Conservation (phyloP, 2,797 vertebrate genomes). For the Pampus argenteus region DNA sequence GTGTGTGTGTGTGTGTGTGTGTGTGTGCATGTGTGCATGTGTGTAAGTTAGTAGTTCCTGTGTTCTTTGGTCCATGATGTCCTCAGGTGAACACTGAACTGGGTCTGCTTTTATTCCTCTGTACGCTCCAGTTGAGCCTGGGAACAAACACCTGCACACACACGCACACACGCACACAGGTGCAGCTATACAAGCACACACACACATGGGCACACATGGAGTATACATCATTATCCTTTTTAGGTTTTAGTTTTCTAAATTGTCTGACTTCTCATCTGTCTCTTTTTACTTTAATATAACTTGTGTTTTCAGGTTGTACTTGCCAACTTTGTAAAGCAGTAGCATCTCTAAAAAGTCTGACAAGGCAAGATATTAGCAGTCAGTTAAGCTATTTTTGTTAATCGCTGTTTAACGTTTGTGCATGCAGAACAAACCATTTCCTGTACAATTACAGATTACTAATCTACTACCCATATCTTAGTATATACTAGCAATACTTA, state of each 20-base stretch:
- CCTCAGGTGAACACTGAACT: slow-evolving; percentile 68
- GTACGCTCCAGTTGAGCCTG: slow-evolving; percentile 53
- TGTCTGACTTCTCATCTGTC: background rate
- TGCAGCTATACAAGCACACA: slow-evolving; percentile 12
- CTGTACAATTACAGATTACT: background rate
- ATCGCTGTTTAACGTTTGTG: slow-evolving; percentile 1
- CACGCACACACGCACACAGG: slow-evolving; percentile 20
- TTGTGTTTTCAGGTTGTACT: background rate
- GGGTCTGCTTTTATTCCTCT: slow-evolving; percentile 59
- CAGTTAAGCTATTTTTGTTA: too few relatives aligned
- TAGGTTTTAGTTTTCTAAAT: background rate
- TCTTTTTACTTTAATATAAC: background rate
- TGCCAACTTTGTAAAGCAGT: background rate
- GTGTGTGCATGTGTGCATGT: slow-evolving; percentile 22
- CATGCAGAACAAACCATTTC: background rate
- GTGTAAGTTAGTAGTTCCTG: slow-evolving; percentile 34
- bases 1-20: slow-evolving; percentile 25
- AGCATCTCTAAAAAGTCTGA: background rate
- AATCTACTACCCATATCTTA: too few relatives aligned
- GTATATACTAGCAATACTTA: too few relatives aligned
- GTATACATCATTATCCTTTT: background rate
- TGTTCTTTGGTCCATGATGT: slow-evolving; percentile 72
- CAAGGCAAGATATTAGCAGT: too few relatives aligned
- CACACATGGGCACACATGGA: background rate
- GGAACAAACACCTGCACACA: slow-evolving; percentile 59